Evolutionary conservation across 2,113 vertebrate species (phyloP), one percentile per base, ranked within the genome.

Genomic region (Polyodon spathula): DNA sequence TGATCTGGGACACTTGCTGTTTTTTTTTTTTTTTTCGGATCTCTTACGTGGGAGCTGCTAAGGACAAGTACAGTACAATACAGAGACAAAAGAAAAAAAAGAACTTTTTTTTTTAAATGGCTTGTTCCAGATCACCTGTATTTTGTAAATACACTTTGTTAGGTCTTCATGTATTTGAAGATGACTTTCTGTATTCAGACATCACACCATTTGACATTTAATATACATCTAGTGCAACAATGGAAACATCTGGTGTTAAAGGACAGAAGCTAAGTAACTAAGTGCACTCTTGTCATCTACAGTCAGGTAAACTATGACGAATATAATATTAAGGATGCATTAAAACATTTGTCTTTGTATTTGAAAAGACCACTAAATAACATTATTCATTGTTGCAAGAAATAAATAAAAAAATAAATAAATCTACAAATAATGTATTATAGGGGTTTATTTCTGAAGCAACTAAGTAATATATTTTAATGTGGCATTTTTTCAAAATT

Each of bases 51-150:
- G 27, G 27, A 27, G 27, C 27, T 27, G 12, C 11, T 16, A 48
- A 12, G 55, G 39, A 52, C 44, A 44, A 41, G 37, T n/a, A 12
- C 40, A 54, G 39, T 15, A 58, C n/a, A 58, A 54, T 42, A 51
- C 16, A 10, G 27, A 14, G 46, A 64, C 56, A 59, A 52, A 63
- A 57, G 40, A 37, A 64, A 39, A 27, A 59, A 48, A 12, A 14
- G 7, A 63, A 68, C 58, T 15, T 12, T 51, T 54, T 54, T 42
- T 60, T 67, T 70, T 59, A 71, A 56, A 60, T 51, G 14, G 59
- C 38, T 56, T 17, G 39, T 17, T 46, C 39, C 54, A 52, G 58
- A 66, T 58, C 56, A 51, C 37, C 56, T 61, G 55, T 52, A 40
- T 60, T 60, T 66, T 60, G 27, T 52, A 46, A 16, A 48, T 54